Conservation (phyloP, 2,888 invertebrate genomes). For the Brachyptera putata region DNA sequence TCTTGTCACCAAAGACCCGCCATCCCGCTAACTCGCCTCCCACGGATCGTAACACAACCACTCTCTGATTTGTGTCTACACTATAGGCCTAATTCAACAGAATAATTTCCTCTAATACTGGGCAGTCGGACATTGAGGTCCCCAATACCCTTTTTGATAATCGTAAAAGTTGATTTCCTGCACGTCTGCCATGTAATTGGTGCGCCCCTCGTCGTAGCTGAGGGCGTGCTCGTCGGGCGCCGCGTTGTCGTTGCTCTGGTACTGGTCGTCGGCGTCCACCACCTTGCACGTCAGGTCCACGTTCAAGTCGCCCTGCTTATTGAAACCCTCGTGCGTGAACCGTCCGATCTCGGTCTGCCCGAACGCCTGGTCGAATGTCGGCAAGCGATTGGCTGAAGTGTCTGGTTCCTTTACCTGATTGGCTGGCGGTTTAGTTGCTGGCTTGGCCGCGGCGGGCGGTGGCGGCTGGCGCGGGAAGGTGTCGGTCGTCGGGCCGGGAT, state of each 20-base stretch:
- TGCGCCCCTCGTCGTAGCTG: too few species aligned
- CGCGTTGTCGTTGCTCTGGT: constrained; percentile 57
- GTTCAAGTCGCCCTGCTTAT: background rate
- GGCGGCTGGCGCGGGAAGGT: constrained; percentile 25
- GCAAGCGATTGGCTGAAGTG: constrained; percentile 50
- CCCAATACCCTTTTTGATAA: background rate
- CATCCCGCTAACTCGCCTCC: too few species aligned
- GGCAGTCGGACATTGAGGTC: too few species aligned
- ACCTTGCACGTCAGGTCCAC: background rate
- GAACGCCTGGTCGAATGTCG: constrained; percentile 81
- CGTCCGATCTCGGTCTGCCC: constrained; percentile 84
- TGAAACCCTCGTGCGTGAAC: constrained; percentile 51
- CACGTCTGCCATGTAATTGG: too few species aligned
- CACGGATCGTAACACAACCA: too few species aligned
- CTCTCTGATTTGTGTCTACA: too few species aligned
- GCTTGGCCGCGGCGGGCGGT: background rate
- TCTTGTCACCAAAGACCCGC: too few species aligned
- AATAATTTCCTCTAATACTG: too few species aligned
- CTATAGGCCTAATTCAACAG: too few species aligned
- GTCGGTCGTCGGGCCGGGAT: constrained; percentile 33
- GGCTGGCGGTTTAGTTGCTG: constrained; percentile 1
- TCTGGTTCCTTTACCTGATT: constrained; percentile 9
- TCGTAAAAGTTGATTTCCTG: background rate
- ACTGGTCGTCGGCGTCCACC: constrained; percentile 36
- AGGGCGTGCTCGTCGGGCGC: too few species aligned